Base-by-base conservation (phyloP, 2,113 vertebrate genomes). In the Rana temporaria region DNA sequence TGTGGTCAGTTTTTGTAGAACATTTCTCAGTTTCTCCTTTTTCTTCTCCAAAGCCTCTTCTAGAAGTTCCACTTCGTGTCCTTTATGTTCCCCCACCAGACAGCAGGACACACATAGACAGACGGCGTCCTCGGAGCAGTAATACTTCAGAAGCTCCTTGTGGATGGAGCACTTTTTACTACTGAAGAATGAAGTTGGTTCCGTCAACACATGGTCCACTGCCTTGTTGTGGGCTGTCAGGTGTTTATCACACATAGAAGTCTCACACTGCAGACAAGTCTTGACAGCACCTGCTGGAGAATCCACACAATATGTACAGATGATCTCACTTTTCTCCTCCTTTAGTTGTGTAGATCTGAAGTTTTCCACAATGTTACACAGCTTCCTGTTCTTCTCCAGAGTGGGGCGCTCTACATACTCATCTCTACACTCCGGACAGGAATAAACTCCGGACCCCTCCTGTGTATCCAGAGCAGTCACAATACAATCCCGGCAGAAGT, bases 351-450 rank as follows among this genome's bases (percentile, higher is more conserved):
- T 16, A 74, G 71, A 34, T n/a, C 34, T 34, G 19, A 74, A 74
- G 57, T 6, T 71, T 56, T 87, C 79, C 4, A 84, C 69, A 3
- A 87, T 87, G 53, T 71, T 85, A 2, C 79, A 53, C 72, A 87
- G 79, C 19, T 85, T 85, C 34, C 82, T 68, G 66, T 87, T 87
- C 57, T 68, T 82, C 76, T 84, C 73, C 16, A 70, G 70, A 26
- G 5, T 26, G 11, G 76, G 70, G 16, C 30, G n/a, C 42, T 75
- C 24, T 0, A 17, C 38, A 59, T 79, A 80, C 48, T 55, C n/a
- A 12, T 76, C 76, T 78, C 85, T 67, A n/a, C 85, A 85, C 59
- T 87, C 86, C 1, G 86, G 83, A 70, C 86, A 87, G 64, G 53
- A 79, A 38, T 72, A 84, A 8, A 17, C 38, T 26, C 26, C 53